These are phyloP conservation scores for Corythoichthys intestinalis DNA, from an alignment of 2,113 vertebrate species.

Conservation along the genomic window DNA sequence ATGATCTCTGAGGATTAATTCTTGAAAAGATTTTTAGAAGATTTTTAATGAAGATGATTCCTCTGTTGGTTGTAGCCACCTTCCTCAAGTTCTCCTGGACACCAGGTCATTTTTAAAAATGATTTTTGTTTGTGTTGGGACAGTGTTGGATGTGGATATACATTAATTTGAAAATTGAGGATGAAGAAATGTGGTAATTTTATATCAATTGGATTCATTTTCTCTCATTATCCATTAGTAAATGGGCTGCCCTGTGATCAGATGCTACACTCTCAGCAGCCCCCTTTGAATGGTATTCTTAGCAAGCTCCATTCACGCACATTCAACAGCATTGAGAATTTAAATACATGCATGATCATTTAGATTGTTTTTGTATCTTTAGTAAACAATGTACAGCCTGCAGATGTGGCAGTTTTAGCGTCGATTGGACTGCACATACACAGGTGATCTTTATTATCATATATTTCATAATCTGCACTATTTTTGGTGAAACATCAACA, in stretches of 20 bases:
- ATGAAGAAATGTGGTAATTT: not conserved
- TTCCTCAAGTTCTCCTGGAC: slow-evolving; percentile 41
- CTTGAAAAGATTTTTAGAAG: not conserved
- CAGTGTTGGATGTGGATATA: not conserved
- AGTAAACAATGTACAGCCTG: slow-evolving; percentile 58
- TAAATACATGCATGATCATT: not conserved
- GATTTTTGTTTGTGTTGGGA: too few species aligned
- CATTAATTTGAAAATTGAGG: too few species aligned
- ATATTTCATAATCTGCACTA: not conserved
- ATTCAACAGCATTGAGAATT: not conserved
- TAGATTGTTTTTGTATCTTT: not conserved
- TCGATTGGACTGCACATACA: slow-evolving; percentile 42
- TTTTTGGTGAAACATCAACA: not conserved
- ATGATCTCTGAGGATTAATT: slow-evolving; percentile 5
- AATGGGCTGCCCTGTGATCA: slow-evolving; percentile 35
- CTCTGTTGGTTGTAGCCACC: slow-evolving; percentile 28
- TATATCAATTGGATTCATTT: not conserved
- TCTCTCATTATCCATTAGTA: slow-evolving; percentile 17
- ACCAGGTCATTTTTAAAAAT: slow-evolving; percentile 43
- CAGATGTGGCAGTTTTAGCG: slow-evolving; percentile 56
- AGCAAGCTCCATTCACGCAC: not conserved
- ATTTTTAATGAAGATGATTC: slow-evolving; percentile 37
- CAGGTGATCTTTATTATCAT: slow-evolving; percentile 38
- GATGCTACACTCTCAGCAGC: slow-evolving; percentile 27
- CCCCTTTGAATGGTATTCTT: slow-evolving; percentile 54